phyloP scores from a whole-genome alignment of 2,113 vertebrate species.

The Entelurus aequoreus region DNA sequence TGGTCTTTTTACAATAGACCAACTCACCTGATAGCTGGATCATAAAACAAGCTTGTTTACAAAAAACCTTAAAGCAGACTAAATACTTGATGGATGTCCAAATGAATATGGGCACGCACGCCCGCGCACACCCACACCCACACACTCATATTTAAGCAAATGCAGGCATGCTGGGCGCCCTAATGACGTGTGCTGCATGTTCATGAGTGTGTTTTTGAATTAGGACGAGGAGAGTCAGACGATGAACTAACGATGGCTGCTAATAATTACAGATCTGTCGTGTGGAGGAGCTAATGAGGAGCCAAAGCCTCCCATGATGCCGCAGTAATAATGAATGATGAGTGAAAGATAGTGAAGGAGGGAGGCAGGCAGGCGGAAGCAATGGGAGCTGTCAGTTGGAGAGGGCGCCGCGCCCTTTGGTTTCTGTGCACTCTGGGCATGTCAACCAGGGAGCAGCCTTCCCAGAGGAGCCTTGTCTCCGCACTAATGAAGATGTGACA shows the following conservation, averaged over 20 bases:
- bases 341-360: slow-evolving; percentile 34
- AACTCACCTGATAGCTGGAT: no score
- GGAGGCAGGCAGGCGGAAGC: slow-evolving; percentile 3
- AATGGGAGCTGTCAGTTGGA: slow-evolving; percentile 65
- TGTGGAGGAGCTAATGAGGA: slow-evolving; percentile 69
- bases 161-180: slow-evolving; percentile 23
- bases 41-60: slow-evolving; percentile 1
- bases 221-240: slow-evolving; percentile 51
- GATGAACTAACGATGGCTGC: slow-evolving; percentile 67
- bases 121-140: slow-evolving; percentile 3
- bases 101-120: not conserved
- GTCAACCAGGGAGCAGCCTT: slow-evolving; percentile 62
- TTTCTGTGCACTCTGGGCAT: slow-evolving; percentile 64
- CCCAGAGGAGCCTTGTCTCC: slow-evolving; percentile 62
- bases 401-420: slow-evolving; percentile 65
- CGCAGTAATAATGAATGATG: slow-evolving; percentile 65
- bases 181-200: slow-evolving; percentile 51
- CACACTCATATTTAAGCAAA: slow-evolving; percentile 8
- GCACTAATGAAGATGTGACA: slow-evolving; percentile 72
- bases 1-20: no score
- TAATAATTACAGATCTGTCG: slow-evolving; percentile 72
- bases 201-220: slow-evolving; percentile 60
- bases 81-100: slow-evolving; percentile 15
- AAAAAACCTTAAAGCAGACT: slow-evolving; percentile 30
- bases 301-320: slow-evolving; percentile 68